A percentile compares a stretch with the other conserved stretches of the same genome.
phyloP scores from a whole-genome alignment of 1,140 invertebrate species.

The Drosophila tsacasi region DNA sequence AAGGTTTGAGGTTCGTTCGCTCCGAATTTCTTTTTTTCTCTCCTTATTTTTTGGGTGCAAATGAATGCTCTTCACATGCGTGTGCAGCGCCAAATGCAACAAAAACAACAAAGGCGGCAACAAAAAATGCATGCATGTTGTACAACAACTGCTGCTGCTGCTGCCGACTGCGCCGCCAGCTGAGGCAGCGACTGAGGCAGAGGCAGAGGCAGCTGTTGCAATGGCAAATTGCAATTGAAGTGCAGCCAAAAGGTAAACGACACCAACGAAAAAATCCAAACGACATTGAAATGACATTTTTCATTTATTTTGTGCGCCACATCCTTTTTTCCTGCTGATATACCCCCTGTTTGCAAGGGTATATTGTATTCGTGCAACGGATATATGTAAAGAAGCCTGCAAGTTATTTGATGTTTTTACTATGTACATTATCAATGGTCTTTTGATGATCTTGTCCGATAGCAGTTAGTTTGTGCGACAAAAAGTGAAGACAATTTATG shows the following conservation, averaged over 20 bases:
- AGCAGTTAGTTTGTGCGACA: background rate
- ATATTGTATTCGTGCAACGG: background rate
- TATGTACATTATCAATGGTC: background rate
- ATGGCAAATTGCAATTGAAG: constrained; percentile 80
- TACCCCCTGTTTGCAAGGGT: background rate
- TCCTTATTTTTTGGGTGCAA: constrained; percentile 60
- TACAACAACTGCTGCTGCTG: constrained; percentile 44
- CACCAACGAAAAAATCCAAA: constrained; percentile 77
- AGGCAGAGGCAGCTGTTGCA: constrained; percentile 57
- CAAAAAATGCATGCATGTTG: constrained; percentile 54
- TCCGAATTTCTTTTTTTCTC: constrained; percentile 11
- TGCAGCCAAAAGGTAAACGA: constrained; percentile 83
- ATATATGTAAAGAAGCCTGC: background rate
- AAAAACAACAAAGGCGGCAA: constrained; percentile 36
- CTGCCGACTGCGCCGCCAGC: constrained; percentile 4
- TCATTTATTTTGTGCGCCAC: constrained; percentile 65
- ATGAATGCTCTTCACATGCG: constrained; percentile 78
- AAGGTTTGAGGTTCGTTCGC: constrained; percentile 42
- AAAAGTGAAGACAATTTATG: background rate
- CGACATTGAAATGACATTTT: constrained; percentile 84
- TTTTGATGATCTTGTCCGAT: background rate
- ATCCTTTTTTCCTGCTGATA: constrained; percentile 9
- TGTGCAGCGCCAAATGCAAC: constrained; percentile 56
- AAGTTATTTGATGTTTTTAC: background rate
- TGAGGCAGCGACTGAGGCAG: constrained; percentile 5